Percentiles rank a stretch among this genome's conserved stretches.
These are phyloP conservation scores for Pentamera pediparva DNA, from an alignment of 53 echinoderm and acorn worm genomes.

Conservation along the genomic window DNA sequence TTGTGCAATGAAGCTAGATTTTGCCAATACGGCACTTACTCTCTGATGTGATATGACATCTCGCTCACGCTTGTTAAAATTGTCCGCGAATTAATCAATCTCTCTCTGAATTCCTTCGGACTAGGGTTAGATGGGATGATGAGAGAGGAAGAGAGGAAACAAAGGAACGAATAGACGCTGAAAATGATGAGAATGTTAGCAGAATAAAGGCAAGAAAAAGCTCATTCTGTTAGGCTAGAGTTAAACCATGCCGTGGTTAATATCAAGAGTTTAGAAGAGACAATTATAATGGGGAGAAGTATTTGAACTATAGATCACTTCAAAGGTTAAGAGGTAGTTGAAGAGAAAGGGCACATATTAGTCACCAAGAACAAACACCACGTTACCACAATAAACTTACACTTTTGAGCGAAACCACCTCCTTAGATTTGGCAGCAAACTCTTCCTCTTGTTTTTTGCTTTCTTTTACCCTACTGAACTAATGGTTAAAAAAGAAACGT, in stretches of 20 bases:
- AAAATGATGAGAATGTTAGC: neutral
- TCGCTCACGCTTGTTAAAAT: conserved; percentile 17
- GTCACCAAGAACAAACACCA: neutral
- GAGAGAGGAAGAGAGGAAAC: neutral
- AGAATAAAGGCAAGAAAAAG: neutral
- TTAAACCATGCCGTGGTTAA: no score
- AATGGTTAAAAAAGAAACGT: neutral
- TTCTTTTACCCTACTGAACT: conserved; percentile 90
- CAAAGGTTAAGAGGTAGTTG: neutral
- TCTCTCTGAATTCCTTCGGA: conserved; percentile 16
- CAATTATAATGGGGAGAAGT: no score
- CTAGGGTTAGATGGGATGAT: neutral
- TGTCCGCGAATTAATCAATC: neutral
- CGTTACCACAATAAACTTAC: conserved; percentile 52
- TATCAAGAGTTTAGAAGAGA: neutral
- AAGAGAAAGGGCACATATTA: neutral
- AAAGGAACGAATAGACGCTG: neutral
- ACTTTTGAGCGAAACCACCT: conserved; percentile 77
- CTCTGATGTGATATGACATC: conserved; percentile 11
- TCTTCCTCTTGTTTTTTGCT: conserved; percentile 96
- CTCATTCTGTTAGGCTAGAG: no score
- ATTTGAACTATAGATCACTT: no score
- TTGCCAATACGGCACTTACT: conserved; percentile 8
- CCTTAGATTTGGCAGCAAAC: conserved; percentile 71
- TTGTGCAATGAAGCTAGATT: no score